Evolutionary conservation across 2,888 invertebrate genomes (phyloP).

Genomic region (Synergus itoensis): DNA sequence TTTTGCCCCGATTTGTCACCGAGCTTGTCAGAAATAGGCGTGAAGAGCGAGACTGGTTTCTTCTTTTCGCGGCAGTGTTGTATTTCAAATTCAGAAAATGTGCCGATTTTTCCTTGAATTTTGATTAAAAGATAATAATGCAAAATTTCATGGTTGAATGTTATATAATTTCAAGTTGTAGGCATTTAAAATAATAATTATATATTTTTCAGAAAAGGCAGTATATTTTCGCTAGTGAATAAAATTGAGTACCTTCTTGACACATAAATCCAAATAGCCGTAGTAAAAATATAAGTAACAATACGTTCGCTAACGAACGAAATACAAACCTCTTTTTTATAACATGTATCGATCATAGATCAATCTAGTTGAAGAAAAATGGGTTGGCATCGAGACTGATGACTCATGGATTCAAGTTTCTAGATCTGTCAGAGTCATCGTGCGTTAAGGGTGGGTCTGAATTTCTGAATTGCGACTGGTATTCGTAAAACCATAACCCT

Average conservation of each 20-base stretch:
- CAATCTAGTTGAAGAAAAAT: slow-evolving; percentile 22
- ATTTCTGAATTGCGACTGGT: slow-evolving; percentile 28
- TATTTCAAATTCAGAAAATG: background rate
- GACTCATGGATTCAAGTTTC: slow-evolving; percentile 13
- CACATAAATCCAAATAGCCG: background rate
- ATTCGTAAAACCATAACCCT: slow-evolving; percentile 35
- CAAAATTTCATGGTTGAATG: too few species aligned
- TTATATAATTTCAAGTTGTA: too few species aligned
- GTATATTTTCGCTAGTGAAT: too few species aligned
- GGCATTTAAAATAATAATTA: too few species aligned
- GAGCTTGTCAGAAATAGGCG: background rate
- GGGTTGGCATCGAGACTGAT: background rate
- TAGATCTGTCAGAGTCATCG: slow-evolving; percentile 38
- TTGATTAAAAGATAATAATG: too few species aligned
- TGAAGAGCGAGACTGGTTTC: background rate
- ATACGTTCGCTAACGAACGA: background rate
- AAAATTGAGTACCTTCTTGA: too few species aligned
- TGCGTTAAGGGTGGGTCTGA: slow-evolving; percentile 19
- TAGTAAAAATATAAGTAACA: background rate
- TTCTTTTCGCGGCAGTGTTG: background rate
- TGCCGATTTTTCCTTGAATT: background rate
- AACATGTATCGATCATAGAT: background rate
- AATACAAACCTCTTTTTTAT: background rate
- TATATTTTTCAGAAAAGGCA: too few species aligned
- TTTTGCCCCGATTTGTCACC: background rate